Conservation (phyloP, 1,140 invertebrate genomes). For the Trypoxylus dichotomus region DNA sequence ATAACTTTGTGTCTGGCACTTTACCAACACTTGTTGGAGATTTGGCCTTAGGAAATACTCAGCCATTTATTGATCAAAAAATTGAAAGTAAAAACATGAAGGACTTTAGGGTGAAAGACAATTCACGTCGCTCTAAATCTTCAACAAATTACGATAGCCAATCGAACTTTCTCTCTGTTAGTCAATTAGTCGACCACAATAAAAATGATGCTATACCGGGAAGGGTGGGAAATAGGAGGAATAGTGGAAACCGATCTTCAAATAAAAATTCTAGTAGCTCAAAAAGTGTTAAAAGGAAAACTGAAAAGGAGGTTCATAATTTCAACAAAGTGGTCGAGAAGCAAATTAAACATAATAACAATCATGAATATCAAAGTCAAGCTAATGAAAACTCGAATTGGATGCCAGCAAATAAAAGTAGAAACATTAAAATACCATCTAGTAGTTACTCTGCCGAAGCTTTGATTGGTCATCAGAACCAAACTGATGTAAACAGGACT, state of each 20-base stretch:
- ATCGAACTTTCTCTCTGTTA: slow-evolving; percentile 63
- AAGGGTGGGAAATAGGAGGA: slow-evolving; percentile 39
- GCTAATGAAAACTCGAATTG: neutral
- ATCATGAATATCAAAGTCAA: slow-evolving; percentile 5
- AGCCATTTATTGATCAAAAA: slow-evolving; percentile 40
- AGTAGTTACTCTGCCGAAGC: slow-evolving; percentile 65
- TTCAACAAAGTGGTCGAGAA: slow-evolving; percentile 16
- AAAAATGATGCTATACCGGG: slow-evolving; percentile 53
- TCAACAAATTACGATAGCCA: slow-evolving; percentile 39
- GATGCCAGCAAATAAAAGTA: slow-evolving; percentile 30
- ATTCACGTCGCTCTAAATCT: slow-evolving; percentile 43
- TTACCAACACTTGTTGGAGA: slow-evolving; percentile 63
- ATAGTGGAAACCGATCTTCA: slow-evolving; percentile 40
- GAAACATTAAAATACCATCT: slow-evolving; percentile 37
- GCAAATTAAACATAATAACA: slow-evolving; percentile 19
- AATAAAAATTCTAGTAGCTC: slow-evolving; percentile 32
- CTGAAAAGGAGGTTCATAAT: slow-evolving; percentile 32
- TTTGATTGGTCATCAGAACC: slow-evolving; percentile 55
- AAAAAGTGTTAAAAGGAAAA: slow-evolving; percentile 31
- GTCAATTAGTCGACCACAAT: slow-evolving; percentile 65
- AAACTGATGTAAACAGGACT: slow-evolving; percentile 19
- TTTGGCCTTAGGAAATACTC: slow-evolving; percentile 57
- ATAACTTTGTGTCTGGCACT: slow-evolving; percentile 56
- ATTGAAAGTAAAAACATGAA: slow-evolving; percentile 26
- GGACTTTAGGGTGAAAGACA: slow-evolving; percentile 37